Evolutionary conservation across 2,888 invertebrate genomes (phyloP).

Genomic region (Hypomecis punctinalis): DNA sequence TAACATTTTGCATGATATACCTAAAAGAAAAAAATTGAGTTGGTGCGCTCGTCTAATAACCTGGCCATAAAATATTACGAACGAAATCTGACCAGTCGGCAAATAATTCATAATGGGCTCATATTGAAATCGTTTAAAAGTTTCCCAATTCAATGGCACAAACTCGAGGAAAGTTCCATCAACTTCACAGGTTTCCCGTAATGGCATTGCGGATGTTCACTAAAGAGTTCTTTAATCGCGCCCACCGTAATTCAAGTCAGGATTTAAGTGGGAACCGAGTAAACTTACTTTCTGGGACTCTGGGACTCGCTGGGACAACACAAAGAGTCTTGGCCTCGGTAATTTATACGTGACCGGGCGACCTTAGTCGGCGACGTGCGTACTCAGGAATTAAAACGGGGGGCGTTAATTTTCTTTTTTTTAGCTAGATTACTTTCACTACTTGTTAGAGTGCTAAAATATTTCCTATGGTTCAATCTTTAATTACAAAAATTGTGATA

Average conservation of each 20-base stretch:
- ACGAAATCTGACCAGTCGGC: conserved; percentile 8
- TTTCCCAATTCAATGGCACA: conserved; percentile 31
- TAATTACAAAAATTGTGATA: too few relatives aligned
- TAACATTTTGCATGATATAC: neutral
- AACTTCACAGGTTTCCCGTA: conserved; percentile 51
- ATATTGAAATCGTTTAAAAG: conserved; percentile 33
- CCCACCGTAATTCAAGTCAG: conserved; percentile 77
- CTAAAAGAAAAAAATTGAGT: too few relatives aligned
- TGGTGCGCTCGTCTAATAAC: neutral
- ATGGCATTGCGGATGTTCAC: conserved; percentile 58
- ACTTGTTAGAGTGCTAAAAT: too few relatives aligned
- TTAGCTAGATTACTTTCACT: too few relatives aligned
- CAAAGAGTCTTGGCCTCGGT: conserved; percentile 76
- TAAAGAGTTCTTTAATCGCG: conserved; percentile 68
- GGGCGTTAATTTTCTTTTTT: too few relatives aligned
- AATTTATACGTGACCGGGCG: conserved; percentile 82
- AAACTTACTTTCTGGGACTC: conserved; percentile 47
- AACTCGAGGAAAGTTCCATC: conserved; percentile 43
- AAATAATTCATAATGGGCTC: conserved; percentile 25
- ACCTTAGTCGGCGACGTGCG: conserved; percentile 48
- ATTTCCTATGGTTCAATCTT: too few relatives aligned
- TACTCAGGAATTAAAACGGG: conserved; percentile 6
- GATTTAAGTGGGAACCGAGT: conserved; percentile 79
- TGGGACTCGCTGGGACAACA: conserved; percentile 73
- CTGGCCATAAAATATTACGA: neutral